Conservation (phyloP, 2,113 vertebrate genomes). For the Vicugna pacos region DNA sequence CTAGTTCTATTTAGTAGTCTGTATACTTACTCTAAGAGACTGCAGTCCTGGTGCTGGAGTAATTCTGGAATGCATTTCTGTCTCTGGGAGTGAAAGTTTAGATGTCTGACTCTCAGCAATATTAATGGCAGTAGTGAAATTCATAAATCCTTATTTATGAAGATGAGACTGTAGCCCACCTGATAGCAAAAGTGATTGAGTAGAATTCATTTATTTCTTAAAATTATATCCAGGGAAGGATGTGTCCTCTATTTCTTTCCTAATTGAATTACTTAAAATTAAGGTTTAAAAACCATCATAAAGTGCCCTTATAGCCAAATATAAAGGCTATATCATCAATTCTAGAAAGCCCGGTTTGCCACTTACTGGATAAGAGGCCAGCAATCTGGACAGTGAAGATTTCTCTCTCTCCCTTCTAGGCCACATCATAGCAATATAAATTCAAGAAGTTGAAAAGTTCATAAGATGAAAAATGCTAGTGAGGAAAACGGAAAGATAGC, state of each 20-base stretch:
- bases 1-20: constrained; percentile 49
- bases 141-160: constrained; percentile 67
- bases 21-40: neutral
- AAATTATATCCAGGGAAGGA: constrained; percentile 44
- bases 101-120: constrained; percentile 30
- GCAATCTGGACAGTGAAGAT: constrained; percentile 38
- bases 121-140: constrained; percentile 59
- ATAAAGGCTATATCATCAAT: neutral
- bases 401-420: constrained; percentile 34
- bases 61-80: constrained; percentile 70
- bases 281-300: constrained; percentile 41
- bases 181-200: constrained; percentile 54
- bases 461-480: constrained; percentile 42
- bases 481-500: constrained; percentile 47
- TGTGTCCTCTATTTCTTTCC: constrained; percentile 48
- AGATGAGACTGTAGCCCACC: constrained; percentile 20
- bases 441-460: constrained; percentile 54
- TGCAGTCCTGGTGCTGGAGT: constrained; percentile 15
- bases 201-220: constrained; percentile 64
- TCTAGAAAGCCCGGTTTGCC: constrained; percentile 32
- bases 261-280: constrained; percentile 64
- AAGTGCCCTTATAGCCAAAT: constrained; percentile 24
- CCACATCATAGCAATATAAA: constrained; percentile 55
- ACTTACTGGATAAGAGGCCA: constrained; percentile 32
- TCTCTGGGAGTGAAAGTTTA: constrained; percentile 61